Evolutionary conservation across 2,113 vertebrate species (phyloP), one percentile per base, ranked within the genome.

Genomic region (Lepus timidus): DNA sequence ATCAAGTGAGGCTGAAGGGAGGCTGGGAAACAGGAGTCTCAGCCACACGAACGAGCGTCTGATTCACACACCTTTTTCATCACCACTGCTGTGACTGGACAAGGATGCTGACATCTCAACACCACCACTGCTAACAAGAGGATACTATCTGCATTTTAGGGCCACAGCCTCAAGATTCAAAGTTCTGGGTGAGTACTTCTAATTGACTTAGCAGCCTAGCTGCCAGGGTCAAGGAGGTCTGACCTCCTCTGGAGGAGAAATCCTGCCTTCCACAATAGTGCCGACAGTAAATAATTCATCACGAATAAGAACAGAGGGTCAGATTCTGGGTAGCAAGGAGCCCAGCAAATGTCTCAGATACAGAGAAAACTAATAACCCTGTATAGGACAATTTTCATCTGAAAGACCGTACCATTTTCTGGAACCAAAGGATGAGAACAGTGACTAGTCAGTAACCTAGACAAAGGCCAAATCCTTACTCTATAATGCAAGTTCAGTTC

Each of bases 391-490:
- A 74, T 29, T 85, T 82, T 79, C 17, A 85, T 78, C 62, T 64
- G n/a, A 82, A 91, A 91, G 52, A 75, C 36, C 11, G 25, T 29
- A 17, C 14, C 29, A 88, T 75, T 78, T 82, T 65, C 49, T 81
- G 68, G 52, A 64, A 93, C 27, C n/a, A 85, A 71, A 93, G 51
- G 74, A 13, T 25, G 79, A 90, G 25, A 52, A 23, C 3, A 88
- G 14, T 70, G 19, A 14, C 44, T 61, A 11, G 39, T 71, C 52
- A 88, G 67, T 75, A 76, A 71, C 9, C 23, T 71, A 19, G 27
- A 92, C 80, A 65, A 87, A 90, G 16, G 44, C 13, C 67, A 76
- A 81, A 90, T 95, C 44, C 29, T 96, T 25, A 65, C 78, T 79
- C 64, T 19, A 70, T 36, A 22, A 51, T 64, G 29, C 17, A 91